Evolutionary conservation across 2,888 invertebrate genomes (phyloP).

Genomic region (Noctua janthe): DNA sequence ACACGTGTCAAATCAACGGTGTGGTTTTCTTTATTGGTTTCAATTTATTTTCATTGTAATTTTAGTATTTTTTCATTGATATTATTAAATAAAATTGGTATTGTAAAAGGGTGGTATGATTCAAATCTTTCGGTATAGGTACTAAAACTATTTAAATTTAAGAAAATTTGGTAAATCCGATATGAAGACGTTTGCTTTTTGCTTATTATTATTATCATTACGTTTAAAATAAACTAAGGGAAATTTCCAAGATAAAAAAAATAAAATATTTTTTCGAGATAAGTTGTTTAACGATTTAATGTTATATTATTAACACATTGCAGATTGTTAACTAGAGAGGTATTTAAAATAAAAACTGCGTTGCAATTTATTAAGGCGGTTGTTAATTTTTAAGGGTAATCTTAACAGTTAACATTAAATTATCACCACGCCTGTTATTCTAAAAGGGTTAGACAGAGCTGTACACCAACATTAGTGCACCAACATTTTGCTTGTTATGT

Average conservation of each 20-base stretch:
- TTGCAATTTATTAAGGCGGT: background rate
- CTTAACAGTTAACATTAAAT: background rate
- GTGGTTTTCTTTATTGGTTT: too few species aligned
- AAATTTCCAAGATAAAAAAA: constrained; percentile 17
- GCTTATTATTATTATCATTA: too few species aligned
- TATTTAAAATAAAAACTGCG: constrained; percentile 10
- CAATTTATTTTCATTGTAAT: too few species aligned
- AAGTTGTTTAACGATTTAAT: constrained; percentile 1
- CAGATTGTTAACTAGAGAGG: background rate
- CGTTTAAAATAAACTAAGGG: constrained; percentile 31
- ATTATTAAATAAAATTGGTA: too few species aligned
- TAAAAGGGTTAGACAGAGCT: background rate
- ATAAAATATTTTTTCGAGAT: background rate
- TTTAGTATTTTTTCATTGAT: too few species aligned
- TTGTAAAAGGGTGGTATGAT: too few species aligned
- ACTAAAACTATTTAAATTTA: too few species aligned
- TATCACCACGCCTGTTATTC: background rate
- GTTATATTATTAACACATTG: constrained; percentile 15
- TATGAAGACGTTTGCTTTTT: too few species aligned
- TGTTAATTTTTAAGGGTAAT: background rate
- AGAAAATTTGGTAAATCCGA: too few species aligned
- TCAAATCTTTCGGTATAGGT: too few species aligned
- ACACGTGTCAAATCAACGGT: too few species aligned
- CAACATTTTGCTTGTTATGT: background rate
- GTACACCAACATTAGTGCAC: background rate